Evolutionary conservation across 2,888 invertebrate genomes (phyloP).

Genomic region (Drosophila paucipuncta): DNA sequence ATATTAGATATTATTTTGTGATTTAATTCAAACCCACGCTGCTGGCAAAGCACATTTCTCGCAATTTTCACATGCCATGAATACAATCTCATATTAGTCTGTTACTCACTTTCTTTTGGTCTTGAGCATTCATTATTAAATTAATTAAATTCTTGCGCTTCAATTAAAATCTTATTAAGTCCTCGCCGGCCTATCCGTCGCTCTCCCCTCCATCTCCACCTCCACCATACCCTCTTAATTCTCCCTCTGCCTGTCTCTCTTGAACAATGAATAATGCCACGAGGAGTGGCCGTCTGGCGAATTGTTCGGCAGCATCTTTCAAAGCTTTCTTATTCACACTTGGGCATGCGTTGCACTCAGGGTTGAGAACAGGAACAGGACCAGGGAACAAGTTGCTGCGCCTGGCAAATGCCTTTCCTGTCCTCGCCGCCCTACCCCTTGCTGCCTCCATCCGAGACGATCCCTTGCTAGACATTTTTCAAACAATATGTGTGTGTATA

Average conservation of each 20-base stretch:
- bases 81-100: slow-evolving; percentile 34
- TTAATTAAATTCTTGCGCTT: slow-evolving; percentile 83
- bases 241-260: not conserved
- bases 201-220: not conserved
- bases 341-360: slow-evolving; percentile 33
- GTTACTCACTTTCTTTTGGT: slow-evolving; percentile 31
- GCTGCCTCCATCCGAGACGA: not conserved
- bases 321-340: slow-evolving; percentile 75
- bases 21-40: not conserved
- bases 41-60: not conserved
- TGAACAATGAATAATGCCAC: slow-evolving; percentile 41
- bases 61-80: slow-evolving; percentile 3
- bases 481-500: slow-evolving; percentile 28
- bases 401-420: slow-evolving; percentile 53
- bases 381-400: slow-evolving; percentile 15
- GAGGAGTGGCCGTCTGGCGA: slow-evolving; percentile 11
- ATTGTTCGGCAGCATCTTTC: slow-evolving; percentile 35
- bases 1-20: not conserved
- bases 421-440: slow-evolving; percentile 11
- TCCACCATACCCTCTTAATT: not conserved
- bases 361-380: not conserved
- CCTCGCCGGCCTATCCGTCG: slow-evolving; percentile 47
- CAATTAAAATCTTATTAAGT: slow-evolving; percentile 83
- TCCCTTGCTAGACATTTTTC: slow-evolving; percentile 39
- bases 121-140: slow-evolving; percentile 68